Evolutionary conservation across 2,113 vertebrate genomes (phyloP).

Genomic region (Pseudorhombus dupliciocellatus): DNA sequence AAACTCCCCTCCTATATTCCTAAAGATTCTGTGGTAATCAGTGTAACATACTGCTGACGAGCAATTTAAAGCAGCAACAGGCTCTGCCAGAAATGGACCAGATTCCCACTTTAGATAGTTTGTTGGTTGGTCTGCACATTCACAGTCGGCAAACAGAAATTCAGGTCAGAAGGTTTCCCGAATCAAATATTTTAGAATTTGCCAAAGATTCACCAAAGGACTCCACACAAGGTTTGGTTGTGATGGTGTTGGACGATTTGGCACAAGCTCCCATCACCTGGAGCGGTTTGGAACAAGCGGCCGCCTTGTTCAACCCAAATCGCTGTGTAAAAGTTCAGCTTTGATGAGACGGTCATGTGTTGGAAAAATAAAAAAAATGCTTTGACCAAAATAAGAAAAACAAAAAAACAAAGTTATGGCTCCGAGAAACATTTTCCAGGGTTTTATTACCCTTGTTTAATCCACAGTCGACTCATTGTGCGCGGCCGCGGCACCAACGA

Average conservation of each 20-base stretch:
- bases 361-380: background rate
- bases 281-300: slow-evolving; percentile 14
- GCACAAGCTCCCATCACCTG: background rate
- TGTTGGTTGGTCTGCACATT: background rate
- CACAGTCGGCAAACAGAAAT: background rate
- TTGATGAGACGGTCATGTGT: slow-evolving; percentile 20
- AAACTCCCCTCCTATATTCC: no score
- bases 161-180: background rate
- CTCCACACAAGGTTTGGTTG: background rate
- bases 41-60: no score
- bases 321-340: slow-evolving; percentile 3
- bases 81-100: no score
- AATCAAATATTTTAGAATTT: background rate
- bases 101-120: no score
- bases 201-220: background rate
- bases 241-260: background rate
- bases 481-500: background rate
- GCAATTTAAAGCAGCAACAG: no score
- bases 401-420: background rate
- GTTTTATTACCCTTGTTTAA: background rate
- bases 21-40: no score
- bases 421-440: no score
- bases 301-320: background rate
- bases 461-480: background rate
- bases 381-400: background rate